These are phyloP conservation scores for Danaus melanippus DNA, from an alignment of 1,140 invertebrate species.

Conservation along the genomic window DNA sequence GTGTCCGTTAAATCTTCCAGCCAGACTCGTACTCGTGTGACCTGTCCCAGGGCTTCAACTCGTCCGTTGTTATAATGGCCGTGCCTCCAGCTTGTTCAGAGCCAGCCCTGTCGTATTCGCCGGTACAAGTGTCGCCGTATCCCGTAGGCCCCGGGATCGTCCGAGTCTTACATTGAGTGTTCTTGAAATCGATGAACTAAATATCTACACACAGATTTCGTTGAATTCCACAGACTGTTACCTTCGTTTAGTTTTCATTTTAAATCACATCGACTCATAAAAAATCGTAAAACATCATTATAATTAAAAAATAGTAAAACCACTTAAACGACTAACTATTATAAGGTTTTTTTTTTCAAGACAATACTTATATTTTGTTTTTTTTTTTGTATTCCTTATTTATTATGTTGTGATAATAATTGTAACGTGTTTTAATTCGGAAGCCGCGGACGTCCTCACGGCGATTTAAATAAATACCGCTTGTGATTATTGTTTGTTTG, in stretches of 20 bases:
- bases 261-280: slow-evolving; percentile 18
- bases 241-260: neutral
- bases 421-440: slow-evolving; percentile 26
- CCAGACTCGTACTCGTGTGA: neutral
- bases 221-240: slow-evolving; percentile 7
- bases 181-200: slow-evolving; percentile 40
- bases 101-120: no score
- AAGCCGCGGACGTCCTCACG: slow-evolving; percentile 10
- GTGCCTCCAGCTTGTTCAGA: no score
- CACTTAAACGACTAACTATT: slow-evolving; percentile 51
- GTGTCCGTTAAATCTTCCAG: slow-evolving; percentile 7
- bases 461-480: slow-evolving; percentile 20
- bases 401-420: slow-evolving; percentile 53
- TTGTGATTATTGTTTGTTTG: slow-evolving; percentile 22
- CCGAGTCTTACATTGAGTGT: no score
- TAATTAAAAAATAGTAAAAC: slow-evolving; percentile 57
- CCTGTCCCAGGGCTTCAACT: neutral
- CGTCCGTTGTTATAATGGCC: no score
- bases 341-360: slow-evolving; percentile 40
- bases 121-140: no score
- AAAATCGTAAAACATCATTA: slow-evolving; percentile 27
- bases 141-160: no score
- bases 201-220: slow-evolving; percentile 50
- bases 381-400: slow-evolving; percentile 44
- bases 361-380: slow-evolving; percentile 41